Base-by-base conservation (phyloP, 2,888 invertebrate genomes). In the Ophion costatus region DNA sequence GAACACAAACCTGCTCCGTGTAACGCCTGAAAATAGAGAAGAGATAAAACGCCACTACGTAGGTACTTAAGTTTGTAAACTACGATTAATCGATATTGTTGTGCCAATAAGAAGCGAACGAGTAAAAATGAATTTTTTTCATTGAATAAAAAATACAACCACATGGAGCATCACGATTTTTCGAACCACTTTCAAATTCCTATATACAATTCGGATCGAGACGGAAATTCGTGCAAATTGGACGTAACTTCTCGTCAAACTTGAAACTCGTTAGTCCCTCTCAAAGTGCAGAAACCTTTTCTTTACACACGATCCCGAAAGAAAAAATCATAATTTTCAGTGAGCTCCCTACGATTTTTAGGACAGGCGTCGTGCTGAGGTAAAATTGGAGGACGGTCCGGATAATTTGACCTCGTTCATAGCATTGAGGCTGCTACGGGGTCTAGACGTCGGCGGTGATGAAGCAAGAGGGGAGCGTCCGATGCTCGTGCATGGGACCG, bases 21-120 rank as follows among this genome's bases (percentile, higher is more conserved):
- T 76, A 38, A 24, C 64, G 51, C 64, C 64, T 64, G 56, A 66
- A 76, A 64, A 14, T 76, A 29, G 64, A 51, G 38, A 63, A 51
- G 14, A 51, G 17, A 51, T 51, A 29, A 75, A n/a, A 76, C 33
- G 75, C 22, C 51, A 66, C 20, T 76, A 17, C 10, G 63, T 76
- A 76, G 75, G 38, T 66, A 76, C 76, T 67, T 42, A 70, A 70
- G 76, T 66, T 76, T 76, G 51, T 76, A 76, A 67, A 57, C 56
- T 51, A 56, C 20, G 57, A 76, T 56, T 66, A 57, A 57, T 76
- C 33, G 56, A 76, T 33, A 64, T 75, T 63, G 45, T 64, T 33
- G 76, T 76, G 76, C 76, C 76, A 51, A 51, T 51, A 76, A 76
- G 33, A 67, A 64, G 76, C 56, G 66, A 76, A 66, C 45, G 24